Evolutionary conservation across 2,113 vertebrate genomes (phyloP), one percentile per base, ranked within the genome.

Genomic region (Brachyhypopomus gauderio): DNA sequence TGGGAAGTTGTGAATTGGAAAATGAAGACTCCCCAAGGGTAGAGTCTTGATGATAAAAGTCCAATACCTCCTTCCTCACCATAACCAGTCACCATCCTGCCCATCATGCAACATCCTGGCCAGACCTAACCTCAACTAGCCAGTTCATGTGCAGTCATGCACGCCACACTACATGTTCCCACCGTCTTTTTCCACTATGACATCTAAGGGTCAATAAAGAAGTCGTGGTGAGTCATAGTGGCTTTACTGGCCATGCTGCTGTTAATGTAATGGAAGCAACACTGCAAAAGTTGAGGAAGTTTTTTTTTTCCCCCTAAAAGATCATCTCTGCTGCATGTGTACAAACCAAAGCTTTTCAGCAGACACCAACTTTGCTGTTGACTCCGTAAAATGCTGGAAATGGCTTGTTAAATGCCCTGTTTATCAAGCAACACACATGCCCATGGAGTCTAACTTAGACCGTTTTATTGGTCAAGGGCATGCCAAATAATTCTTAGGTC

Each of bases 401-500:
- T 41, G 4, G 8, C 45, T 70, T 25, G 62, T 72, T 25, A 48
- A 66, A 17, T 4, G 2, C 20, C 22, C 22, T 77, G 63, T 82
- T 81, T 63, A 62, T 77, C 30, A 34, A 30, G 30, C 27, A 59
- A 56, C 52, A 11, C 6, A 70, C 77, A 52, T 17, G 16, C 22
- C 19, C 4, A 17, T 56, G 3, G 6, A 20, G 23, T 75, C 45
- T 27, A 36, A 60, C n/a, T 25, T 19, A 79, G 77, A 71, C 34
- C 8, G 75, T 76, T 77, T 84, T 78, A 60, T 73, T 73, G 77
- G 52, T 73, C 25, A 55, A 67, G 1, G n/a, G 25, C 0, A 4
- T 58, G 5, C 36, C 4, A 3, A 22, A 60, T 27, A 80, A 80
- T 80, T 80, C 64, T 55, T 36, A 36, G 83, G 67, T 41, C 66